Conservation (phyloP, 2,797 vertebrate genomes). For the Sciurus carolinensis region DNA sequence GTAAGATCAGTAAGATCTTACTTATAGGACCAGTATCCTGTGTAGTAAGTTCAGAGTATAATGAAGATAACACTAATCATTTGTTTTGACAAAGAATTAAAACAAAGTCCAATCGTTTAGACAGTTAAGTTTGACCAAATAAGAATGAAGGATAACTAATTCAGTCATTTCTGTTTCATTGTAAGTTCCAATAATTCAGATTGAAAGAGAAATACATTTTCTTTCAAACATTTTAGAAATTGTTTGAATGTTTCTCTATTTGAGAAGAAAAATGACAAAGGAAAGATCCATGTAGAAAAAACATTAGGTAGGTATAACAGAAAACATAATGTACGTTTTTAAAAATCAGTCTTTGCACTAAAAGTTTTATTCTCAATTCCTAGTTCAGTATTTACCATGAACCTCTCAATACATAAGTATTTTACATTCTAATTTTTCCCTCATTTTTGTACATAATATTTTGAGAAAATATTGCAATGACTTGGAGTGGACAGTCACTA, state of each 20-base stretch:
- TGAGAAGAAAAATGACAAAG: neutral
- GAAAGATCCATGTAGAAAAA: too few relatives aligned
- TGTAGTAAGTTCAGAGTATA: neutral
- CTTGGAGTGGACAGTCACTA: neutral
- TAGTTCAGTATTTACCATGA: neutral
- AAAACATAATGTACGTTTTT: neutral
- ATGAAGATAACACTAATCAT: neutral
- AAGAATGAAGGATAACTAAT: neutral
- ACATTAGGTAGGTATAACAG: neutral
- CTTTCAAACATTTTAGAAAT: neutral
- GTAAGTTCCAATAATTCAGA: neutral
- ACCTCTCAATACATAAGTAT: neutral
- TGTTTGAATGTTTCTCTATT: neutral
- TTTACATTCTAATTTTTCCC: neutral
- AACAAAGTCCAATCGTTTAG: neutral
- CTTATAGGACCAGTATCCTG: neutral
- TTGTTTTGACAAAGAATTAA: neutral
- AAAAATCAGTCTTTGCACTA: neutral
- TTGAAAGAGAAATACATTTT: neutral
- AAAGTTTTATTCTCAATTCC: neutral
- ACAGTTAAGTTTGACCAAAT: neutral
- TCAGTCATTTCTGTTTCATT: neutral
- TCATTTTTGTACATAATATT: neutral
- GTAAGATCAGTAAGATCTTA: neutral
- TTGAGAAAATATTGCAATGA: neutral